Base-by-base conservation (phyloP, 2,888 invertebrate species). In the Euzophera pinguis region DNA sequence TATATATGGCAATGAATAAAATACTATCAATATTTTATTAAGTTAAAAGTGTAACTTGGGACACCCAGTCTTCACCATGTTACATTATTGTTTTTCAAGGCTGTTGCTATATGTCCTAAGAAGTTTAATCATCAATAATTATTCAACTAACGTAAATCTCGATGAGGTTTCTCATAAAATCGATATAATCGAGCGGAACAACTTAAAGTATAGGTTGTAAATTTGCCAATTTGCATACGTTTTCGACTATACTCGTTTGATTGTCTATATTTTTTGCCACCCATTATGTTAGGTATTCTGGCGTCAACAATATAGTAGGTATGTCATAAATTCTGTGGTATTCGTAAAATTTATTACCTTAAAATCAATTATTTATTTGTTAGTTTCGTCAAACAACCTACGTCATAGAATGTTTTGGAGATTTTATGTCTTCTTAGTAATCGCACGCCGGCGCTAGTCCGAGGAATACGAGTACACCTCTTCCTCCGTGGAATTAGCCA, bases 161-260 rank as follows among this genome's bases (percentile, higher is more conserved):
- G 64, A 62, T 61, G 64, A 70, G 66, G 71, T 73, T 73, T 72
- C 67, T 66, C 69, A 75, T 84, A 81, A 83, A 81, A 80, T 73
- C 62, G 63, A 67, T 69, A 78, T 78, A 77, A 81, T 79, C 75
- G 71, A 74, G 64, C 68, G 60, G 72, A 78, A 76, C 73, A 68
- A 69, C 67, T 63, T 60, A 60, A 62, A 67, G 74, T 77, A 78
- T 76, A 74, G 81, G 79, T 85, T 84, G 71, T 84, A 78, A 84
- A 85, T 81, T 75, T 50, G 72, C 65, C 70, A 76, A 85, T 86
- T 87, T 81, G 70, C 83, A 85, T 84, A 63, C 72, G 63, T 77
- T 81, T 78, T 73, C 55, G 62, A 70, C 57, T 65, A 68, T 59
- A 65, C 61, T 56, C 67, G 64, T 75, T 73, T 75, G 70, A 76